Evolutionary conservation across 2,888 invertebrate species (phyloP), one percentile per base, ranked within the genome.

Genomic region (Eledona agricola): DNA sequence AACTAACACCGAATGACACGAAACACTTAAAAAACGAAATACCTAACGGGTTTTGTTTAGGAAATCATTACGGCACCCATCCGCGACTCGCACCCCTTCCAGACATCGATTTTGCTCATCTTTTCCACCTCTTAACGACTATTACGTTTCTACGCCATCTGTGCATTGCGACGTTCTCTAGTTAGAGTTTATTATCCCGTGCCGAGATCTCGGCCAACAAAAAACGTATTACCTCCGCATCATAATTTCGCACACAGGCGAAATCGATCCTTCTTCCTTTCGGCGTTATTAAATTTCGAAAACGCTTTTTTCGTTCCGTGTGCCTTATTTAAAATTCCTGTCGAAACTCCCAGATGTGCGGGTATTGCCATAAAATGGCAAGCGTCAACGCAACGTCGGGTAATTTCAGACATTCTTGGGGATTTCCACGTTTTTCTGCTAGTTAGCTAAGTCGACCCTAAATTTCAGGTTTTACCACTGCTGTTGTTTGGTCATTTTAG

Each of bases 101-200:
- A 11, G 22, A 20, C 35, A 35, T 35, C 17, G 12, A 7, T 11
- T 35, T 11, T 11, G 12, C n/a, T 10, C 22, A 12, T 35, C 22
- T 19, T 35, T 35, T 11, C 15, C 19, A 12, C 6, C n/a, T 7
- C 9, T 35, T 12, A 3, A 7, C 7, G 17, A 4, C 26, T 38
- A 25, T 38, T 25, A 23, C 16, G 38, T 38, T 25, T 23, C 13
- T 38, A 17, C 38, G 38, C 38, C 38, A 38, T 38, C 38, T 38
- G 38, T 10, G 26, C 38, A 38, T 38, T 38, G 35, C 22, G 35
- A 22, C 35, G 22, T 35, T 10, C 35, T 15, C 22, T 22, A 35
- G 35, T 35, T 35, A 35, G 12, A 35, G 35, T 38, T 38, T 26
- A 38, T 38, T 38, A 38, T 38, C 38, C 38, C 25, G 25, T 16